These are phyloP conservation scores for Sycobia sp. DNA, from an alignment of 1,140 invertebrate genomes.

Conservation along the genomic window DNA sequence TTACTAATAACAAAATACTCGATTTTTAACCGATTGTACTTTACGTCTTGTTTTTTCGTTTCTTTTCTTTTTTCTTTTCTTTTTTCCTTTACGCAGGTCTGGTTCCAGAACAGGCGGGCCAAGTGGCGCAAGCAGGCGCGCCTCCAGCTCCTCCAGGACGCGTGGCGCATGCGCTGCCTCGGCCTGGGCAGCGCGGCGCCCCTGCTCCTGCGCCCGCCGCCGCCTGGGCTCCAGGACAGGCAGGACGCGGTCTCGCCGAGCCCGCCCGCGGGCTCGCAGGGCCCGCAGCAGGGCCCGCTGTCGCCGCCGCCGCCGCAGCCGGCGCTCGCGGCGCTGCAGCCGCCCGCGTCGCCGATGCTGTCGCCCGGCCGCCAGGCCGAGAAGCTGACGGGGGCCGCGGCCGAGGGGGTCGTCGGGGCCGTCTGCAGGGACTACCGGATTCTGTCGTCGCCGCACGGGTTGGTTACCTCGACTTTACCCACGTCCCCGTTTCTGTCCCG, in stretches of 20 bases:
- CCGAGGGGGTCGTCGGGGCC: conserved; percentile 28
- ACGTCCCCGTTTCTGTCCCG: not conserved
- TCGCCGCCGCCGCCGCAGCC: not conserved
- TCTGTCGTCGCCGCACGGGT: conserved; percentile 52
- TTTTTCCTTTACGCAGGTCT: no score
- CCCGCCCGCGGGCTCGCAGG: conserved; percentile 40
- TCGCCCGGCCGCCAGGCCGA: not conserved
- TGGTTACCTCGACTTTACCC: conserved; percentile 25
- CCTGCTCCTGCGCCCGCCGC: conserved; percentile 55
- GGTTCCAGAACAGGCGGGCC: conserved; percentile 87
- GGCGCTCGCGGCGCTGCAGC: not conserved
- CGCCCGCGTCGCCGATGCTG: not conserved
- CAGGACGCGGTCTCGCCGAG: conserved; percentile 37
- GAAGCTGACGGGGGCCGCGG: not conserved
- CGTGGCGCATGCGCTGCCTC: conserved; percentile 86
- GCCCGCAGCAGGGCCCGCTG: conserved; percentile 21
- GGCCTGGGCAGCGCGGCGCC: conserved; percentile 68
- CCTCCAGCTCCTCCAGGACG: conserved; percentile 83
- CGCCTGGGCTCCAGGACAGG: conserved; percentile 44
- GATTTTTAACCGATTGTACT: no score
- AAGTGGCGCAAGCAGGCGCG: conserved; percentile 88
- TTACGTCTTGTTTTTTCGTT: no score
- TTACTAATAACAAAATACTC: no score
- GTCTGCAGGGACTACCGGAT: conserved; percentile 55
- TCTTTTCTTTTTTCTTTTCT: no score